Percentiles rank a stretch among this genome's conserved stretches.
These are phyloP conservation scores for Leptatherina wallacei DNA, from an alignment of 2,797 vertebrate genomes.

Conservation along the genomic window DNA sequence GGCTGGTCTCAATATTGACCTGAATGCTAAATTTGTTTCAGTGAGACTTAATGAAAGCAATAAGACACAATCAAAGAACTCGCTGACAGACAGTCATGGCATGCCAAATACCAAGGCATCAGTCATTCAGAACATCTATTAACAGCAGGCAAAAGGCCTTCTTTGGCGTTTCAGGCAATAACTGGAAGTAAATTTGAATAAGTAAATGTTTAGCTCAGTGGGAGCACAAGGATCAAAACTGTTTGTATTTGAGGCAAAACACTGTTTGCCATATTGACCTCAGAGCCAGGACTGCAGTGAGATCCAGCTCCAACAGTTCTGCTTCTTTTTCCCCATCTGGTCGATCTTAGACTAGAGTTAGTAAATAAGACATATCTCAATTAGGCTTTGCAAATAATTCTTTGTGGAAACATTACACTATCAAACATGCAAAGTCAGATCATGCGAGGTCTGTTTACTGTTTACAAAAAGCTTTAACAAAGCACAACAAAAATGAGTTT, in stretches of 20 bases:
- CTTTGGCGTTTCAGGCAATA: constrained; percentile 54
- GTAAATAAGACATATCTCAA: constrained; percentile 41
- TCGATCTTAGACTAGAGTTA: constrained; percentile 25
- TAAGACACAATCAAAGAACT: constrained; percentile 47
- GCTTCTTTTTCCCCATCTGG: constrained; percentile 47
- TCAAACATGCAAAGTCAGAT: constrained; percentile 36
- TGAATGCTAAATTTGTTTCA: constrained; percentile 62
- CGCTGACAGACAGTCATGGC: constrained; percentile 49
- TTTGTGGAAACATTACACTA: constrained; percentile 16
- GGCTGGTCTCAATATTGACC: constrained; percentile 63
- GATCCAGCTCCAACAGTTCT: constrained; percentile 37
- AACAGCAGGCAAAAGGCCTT: constrained; percentile 31
- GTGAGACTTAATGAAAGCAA: constrained; percentile 35
- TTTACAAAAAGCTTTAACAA: constrained; percentile 42
- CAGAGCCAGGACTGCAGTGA: constrained; percentile 40
- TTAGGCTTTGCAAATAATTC: constrained; percentile 45
- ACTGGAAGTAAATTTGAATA: constrained; percentile 65
- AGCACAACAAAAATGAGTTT: constrained; percentile 49
- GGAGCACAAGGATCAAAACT: constrained; percentile 63
- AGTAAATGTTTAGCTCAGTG: constrained; percentile 73
- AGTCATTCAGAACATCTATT: constrained; percentile 49
- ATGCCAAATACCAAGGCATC: constrained; percentile 43
- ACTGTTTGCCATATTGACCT: constrained; percentile 72
- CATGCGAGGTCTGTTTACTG: constrained; percentile 35
- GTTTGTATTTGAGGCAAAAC: constrained; percentile 67